These are phyloP conservation scores for Portunus trituberculatus DNA, from an alignment of 1,140 invertebrate genomes.

Conservation along the genomic window DNA sequence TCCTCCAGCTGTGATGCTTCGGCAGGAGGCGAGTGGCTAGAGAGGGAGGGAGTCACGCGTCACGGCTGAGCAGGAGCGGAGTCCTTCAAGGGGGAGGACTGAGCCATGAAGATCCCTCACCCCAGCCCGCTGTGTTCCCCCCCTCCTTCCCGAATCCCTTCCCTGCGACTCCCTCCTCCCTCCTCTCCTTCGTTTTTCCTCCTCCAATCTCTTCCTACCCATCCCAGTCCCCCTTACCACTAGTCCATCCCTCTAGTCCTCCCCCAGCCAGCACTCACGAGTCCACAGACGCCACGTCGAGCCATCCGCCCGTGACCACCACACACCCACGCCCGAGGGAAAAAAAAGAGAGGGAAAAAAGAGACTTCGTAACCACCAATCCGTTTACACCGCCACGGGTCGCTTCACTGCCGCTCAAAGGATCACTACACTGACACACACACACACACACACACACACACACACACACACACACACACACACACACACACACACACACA, in stretches of 20 bases:
- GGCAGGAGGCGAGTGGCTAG: not conserved
- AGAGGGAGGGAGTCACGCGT: not conserved
- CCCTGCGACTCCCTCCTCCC: not conserved
- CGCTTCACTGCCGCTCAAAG: not conserved
- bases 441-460: not conserved
- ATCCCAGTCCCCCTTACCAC: not conserved
- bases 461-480: not conserved
- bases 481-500: not conserved
- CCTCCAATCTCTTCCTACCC: not conserved
- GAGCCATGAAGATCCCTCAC: constrained; percentile 11
- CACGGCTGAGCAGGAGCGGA: not conserved
- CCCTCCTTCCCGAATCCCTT: not conserved
- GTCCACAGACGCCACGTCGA: not conserved
- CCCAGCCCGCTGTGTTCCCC: not conserved
- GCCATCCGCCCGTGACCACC: not conserved
- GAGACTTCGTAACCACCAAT: not conserved
- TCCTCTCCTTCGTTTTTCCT: not conserved
- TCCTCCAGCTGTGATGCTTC: not conserved
- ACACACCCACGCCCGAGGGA: constrained; percentile 4
- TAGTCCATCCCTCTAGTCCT: not conserved
- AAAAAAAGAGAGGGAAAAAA: not conserved
- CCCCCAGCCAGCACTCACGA: not conserved
- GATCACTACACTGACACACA: not conserved
- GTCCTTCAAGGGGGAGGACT: constrained; percentile 8
- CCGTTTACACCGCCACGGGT: not conserved